Evolutionary conservation across 2,113 vertebrate species (phyloP).

Genomic region (Petrocephalus microphthalmus): DNA sequence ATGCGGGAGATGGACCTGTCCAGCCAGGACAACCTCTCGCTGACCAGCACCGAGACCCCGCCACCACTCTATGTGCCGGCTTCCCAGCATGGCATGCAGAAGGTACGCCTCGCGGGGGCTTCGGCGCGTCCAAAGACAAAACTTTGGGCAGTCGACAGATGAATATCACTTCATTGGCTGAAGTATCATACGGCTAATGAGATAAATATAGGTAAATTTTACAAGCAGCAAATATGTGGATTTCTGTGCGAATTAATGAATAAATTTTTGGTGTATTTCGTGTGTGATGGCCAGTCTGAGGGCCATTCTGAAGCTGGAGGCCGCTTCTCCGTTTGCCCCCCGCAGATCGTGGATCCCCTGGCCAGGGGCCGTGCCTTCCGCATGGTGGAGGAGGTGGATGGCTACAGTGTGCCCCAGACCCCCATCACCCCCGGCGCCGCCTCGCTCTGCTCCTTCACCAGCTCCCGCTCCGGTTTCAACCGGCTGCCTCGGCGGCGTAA

Average conservation of each 20-base stretch:
- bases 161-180: neutral
- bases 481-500: conserved; percentile 84
- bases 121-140: neutral
- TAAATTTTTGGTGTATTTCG: neutral
- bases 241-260: neutral
- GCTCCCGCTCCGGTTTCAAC: conserved; percentile 90
- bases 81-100: conserved; percentile 91
- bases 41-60: conserved; percentile 92
- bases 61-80: conserved; percentile 86
- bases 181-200: neutral
- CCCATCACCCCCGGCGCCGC: conserved; percentile 85
- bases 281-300: neutral
- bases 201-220: neutral
- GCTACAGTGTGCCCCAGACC: conserved; percentile 86
- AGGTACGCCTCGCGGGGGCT: conserved; percentile 55
- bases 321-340: neutral
- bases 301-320: neutral
- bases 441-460: conserved; percentile 94
- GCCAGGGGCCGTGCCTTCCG: conserved; percentile 91
- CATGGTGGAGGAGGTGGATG: conserved; percentile 83
- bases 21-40: conserved; percentile 92
- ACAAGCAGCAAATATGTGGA: neutral
- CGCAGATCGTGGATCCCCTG: conserved; percentile 88
- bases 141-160: neutral
- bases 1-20: conserved; percentile 93